These are phyloP conservation scores for Cyclophora punctaria DNA, from an alignment of 2,888 invertebrate genomes.

Conservation along the genomic window DNA sequence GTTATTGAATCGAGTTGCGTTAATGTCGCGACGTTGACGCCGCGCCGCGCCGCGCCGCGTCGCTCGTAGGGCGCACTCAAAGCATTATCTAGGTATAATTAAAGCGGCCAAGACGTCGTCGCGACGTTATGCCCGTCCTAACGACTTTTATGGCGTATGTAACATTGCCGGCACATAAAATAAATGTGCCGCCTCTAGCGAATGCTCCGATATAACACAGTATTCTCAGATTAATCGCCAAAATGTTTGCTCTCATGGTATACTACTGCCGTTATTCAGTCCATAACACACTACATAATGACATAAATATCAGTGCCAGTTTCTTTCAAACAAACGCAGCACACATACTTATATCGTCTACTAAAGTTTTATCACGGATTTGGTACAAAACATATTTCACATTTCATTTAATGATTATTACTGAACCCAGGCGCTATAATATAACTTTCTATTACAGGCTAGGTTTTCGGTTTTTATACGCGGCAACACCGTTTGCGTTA, in stretches of 20 bases:
- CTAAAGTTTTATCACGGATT: constrained; percentile 1
- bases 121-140: constrained; percentile 72
- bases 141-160: constrained; percentile 75
- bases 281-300: constrained; percentile 44
- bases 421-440: not conserved
- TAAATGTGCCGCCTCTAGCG: constrained; percentile 70
- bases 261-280: constrained; percentile 49
- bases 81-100: constrained; percentile 71
- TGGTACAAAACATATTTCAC: not conserved
- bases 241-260: constrained; percentile 66
- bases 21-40: constrained; percentile 45
- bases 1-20: constrained; percentile 62
- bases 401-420: not conserved
- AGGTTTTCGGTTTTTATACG: no score
- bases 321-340: constrained; percentile 26
- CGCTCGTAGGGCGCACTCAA: constrained; percentile 48
- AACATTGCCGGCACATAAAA: constrained; percentile 74
- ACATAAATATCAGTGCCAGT: constrained; percentile 46
- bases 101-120: constrained; percentile 70
- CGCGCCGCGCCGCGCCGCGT: constrained; percentile 23
- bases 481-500: not conserved
- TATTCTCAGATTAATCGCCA: constrained; percentile 67
- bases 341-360: constrained; percentile 20
- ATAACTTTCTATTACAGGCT: not conserved
- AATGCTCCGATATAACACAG: constrained; percentile 53